phyloP scores from a whole-genome alignment of 2,113 vertebrate species.

The Poeciliopsis occidentalis region DNA sequence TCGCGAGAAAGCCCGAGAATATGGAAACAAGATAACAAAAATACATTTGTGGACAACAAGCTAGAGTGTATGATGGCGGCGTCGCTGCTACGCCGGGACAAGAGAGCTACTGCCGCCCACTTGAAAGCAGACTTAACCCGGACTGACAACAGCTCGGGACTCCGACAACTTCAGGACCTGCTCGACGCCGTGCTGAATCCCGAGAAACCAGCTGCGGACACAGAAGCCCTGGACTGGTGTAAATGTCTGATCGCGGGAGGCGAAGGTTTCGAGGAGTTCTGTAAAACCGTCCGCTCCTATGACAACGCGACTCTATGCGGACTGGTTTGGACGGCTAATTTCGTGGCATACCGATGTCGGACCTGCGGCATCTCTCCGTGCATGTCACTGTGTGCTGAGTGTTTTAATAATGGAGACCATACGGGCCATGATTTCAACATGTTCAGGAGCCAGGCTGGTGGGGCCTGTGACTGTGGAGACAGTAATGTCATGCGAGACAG shows the following conservation, averaged over 20 bases:
- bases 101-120: no score
- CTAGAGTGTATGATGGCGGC: no score
- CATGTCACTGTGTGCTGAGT: constrained; percentile 98
- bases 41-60: no score
- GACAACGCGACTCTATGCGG: constrained; percentile 96
- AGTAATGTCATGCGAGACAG: constrained; percentile 97
- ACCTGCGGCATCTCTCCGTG: constrained; percentile 97
- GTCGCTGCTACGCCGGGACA: no score
- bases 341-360: constrained; percentile 97
- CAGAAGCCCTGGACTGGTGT: constrained; percentile 94
- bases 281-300: constrained; percentile 91
- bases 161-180: no score
- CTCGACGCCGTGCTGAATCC: no score
- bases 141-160: no score
- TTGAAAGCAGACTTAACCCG: no score
- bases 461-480: constrained; percentile 98
- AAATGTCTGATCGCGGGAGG: constrained; percentile 93
- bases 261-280: constrained; percentile 95
- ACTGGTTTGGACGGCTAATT: constrained; percentile 98
- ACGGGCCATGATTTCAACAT: constrained; percentile 98
- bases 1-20: constrained; percentile 83
- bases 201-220: constrained; percentile 84
- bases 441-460: constrained; percentile 98
- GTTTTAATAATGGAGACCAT: constrained; percentile 96
- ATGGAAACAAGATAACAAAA: no score